A percentile compares a stretch with the other conserved stretches of the same genome.
These are phyloP conservation scores for Cariama cristata DNA, from an alignment of 2,113 vertebrate genomes.

Conservation along the genomic window DNA sequence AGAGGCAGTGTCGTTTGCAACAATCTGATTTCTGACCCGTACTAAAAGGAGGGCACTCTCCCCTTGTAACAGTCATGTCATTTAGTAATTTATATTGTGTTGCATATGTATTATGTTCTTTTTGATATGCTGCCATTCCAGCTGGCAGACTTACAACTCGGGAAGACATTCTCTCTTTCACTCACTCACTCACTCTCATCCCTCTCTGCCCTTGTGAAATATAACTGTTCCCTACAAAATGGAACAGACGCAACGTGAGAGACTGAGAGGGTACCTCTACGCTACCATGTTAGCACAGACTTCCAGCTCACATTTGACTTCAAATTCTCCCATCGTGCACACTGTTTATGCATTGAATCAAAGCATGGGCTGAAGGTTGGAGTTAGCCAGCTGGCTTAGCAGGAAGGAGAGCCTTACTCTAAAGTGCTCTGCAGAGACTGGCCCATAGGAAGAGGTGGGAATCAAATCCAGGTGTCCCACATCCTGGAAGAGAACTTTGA, in stretches of 20 bases:
- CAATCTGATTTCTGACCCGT: neutral
- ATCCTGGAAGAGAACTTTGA: neutral
- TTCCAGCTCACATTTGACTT: neutral
- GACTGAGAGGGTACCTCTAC: neutral
- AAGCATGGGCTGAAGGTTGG: neutral
- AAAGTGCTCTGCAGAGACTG: neutral
- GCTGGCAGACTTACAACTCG: neutral
- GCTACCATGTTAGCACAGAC: neutral
- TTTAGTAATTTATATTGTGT: neutral
- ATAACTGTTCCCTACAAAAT: neutral
- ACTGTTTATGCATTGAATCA: neutral
- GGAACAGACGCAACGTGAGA: neutral
- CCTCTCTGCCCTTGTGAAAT: neutral
- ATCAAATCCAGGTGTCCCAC: neutral
- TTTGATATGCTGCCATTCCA: neutral
- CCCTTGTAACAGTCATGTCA: neutral
- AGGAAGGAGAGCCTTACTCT: neutral
- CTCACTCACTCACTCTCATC: neutral
- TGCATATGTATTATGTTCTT: neutral
- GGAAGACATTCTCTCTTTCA: neutral
- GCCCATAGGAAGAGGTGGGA: neutral
- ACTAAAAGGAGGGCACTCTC: neutral
- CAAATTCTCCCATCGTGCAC: neutral
- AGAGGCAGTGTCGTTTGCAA: neutral
- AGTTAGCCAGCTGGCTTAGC: neutral